These are phyloP conservation scores for Corythoichthys intestinalis DNA, from an alignment of 2,113 vertebrate species.

Conservation along the genomic window DNA sequence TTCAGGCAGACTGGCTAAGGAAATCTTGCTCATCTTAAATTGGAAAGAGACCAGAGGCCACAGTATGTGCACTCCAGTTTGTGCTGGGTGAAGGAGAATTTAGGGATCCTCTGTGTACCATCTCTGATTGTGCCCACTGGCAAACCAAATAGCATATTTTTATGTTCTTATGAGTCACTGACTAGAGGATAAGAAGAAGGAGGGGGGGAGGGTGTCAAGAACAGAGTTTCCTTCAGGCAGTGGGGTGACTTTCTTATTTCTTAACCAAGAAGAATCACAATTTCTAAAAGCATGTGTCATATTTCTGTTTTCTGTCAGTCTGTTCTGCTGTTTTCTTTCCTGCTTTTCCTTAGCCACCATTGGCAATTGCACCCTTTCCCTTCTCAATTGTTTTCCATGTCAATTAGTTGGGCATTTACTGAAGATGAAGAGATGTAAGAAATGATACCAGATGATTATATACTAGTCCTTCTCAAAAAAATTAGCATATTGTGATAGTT, in stretches of 20 bases:
- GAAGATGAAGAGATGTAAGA: neutral
- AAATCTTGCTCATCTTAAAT: slow-evolving; percentile 40
- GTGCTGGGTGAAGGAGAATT: slow-evolving; percentile 11
- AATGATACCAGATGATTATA: neutral
- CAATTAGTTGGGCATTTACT: neutral
- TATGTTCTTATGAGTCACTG: slow-evolving; percentile 35
- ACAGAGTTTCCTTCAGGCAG: slow-evolving; percentile 31
- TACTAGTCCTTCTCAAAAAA: neutral
- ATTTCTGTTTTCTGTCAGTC: neutral
- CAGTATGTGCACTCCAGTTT: slow-evolving; percentile 25
- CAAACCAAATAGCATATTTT: slow-evolving; percentile 41
- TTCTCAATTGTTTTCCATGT: neutral
- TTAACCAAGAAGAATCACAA: neutral
- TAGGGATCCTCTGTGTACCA: slow-evolving; percentile 29
- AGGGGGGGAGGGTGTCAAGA: slow-evolving; percentile 12
- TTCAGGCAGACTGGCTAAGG: slow-evolving; percentile 47
- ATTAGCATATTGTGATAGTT: too few species aligned
- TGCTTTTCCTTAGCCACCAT: neutral
- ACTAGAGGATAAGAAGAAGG: neutral
- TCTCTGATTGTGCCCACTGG: slow-evolving; percentile 35
- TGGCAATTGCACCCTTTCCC: neutral
- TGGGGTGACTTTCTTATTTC: slow-evolving; percentile 24
- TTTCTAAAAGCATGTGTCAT: neutral
- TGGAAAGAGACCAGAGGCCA: slow-evolving; percentile 35
- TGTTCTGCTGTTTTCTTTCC: slow-evolving; percentile 4